Base-by-base conservation (phyloP, 2,888 invertebrate species). In the Cephus nigrinus region DNA sequence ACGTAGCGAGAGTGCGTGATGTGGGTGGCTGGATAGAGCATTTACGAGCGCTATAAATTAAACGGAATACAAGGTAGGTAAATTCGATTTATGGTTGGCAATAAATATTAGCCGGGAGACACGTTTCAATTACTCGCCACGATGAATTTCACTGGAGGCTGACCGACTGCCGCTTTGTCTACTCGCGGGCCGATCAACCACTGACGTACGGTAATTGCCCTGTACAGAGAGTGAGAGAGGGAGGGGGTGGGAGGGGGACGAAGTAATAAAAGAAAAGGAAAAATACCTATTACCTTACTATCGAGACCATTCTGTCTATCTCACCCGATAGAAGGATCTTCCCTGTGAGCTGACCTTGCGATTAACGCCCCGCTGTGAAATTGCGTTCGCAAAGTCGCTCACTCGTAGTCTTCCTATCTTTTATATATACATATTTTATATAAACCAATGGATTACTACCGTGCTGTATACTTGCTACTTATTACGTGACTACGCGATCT, bases 61-160 rank as follows among this genome's bases (percentile, higher is more conserved):
- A 82, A 76, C 78, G 34, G 78, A 84, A 82, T 86, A 80, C 82
- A 83, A 81, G 83, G 81, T 81, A 83, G 84, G 83, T 84, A 85
- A 87, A 87, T 86, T 86, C 86, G 82, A 87, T 86, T 87, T 87
- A 87, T 81, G 81, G 78, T 68, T 72, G 75, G 78, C 82, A 80
- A 86, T 87, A 87, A 87, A 87, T 87, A 87, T 84, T 82, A 81
- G 80, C 77, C 77, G 76, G 81, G 83, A 83, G 86, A 84, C 86
- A 82, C 83, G 84, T 87, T 87, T 87, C 87, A 87, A 87, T 87
- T 87, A 87, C 82, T 81, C 78, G 79, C 79, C 79, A 82, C 82
- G 84, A 82, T 82, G 80, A 81, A 78, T 78, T 80, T 83, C 83
- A 81, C 82, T 68, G 36, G 74, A 81, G 83, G 81, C 80, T 80